A percentile compares a stretch with the other conserved stretches of the same genome.
These are phyloP conservation scores for Balaeniceps rex DNA, from an alignment of 2,113 vertebrate genomes.

Conservation along the genomic window DNA sequence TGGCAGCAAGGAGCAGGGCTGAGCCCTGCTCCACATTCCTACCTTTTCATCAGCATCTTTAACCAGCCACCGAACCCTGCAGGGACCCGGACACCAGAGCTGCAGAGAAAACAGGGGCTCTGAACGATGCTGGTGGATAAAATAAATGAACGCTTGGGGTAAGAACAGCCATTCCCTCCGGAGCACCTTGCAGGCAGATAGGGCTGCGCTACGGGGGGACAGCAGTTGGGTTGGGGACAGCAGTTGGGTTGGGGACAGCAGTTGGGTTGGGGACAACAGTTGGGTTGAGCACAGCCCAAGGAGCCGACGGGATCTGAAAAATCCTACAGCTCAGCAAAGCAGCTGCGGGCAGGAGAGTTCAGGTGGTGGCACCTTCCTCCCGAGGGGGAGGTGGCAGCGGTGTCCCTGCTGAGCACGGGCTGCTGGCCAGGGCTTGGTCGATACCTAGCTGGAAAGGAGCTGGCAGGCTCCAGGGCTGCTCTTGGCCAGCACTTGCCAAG, in stretches of 20 bases:
- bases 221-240: background rate
- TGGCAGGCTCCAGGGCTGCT: background rate
- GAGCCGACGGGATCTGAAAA: background rate
- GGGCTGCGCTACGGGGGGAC: accelerated
- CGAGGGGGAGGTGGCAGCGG: accelerated
- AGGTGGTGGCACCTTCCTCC: background rate
- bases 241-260: background rate
- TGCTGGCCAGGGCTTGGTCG: background rate
- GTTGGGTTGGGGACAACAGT: background rate
- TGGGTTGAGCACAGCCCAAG: accelerated
- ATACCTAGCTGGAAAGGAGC: background rate
- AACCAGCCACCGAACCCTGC: background rate
- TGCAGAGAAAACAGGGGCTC: background rate
- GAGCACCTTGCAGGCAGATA: accelerated
- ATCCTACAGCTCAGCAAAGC: background rate
- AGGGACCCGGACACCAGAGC: background rate
- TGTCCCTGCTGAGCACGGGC: accelerated
- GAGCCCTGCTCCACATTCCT: background rate
- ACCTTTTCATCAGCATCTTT: background rate
- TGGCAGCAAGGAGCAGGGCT: background rate
- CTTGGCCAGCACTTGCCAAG: background rate
- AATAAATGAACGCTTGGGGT: background rate
- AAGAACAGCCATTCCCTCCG: background rate
- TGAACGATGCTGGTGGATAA: background rate
- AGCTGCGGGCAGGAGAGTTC: background rate